Percentiles rank a stretch among this genome's conserved stretches.
Conservation (phyloP, 2,113 vertebrate species). For the Podarcis cretensis region DNA sequence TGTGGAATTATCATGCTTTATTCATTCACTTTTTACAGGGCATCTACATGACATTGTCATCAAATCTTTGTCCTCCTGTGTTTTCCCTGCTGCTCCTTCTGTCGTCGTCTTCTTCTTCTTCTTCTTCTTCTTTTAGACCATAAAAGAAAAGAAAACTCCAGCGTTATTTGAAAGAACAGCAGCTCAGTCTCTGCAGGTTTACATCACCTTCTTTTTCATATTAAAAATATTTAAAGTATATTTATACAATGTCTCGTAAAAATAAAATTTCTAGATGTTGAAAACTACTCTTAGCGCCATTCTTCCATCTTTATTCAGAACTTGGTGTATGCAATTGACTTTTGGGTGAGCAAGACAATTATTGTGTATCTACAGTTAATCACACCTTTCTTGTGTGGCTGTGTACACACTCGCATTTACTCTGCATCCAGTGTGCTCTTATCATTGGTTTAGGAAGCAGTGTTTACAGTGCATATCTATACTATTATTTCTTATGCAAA, state of each 20-base stretch:
- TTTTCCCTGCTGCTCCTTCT: not conserved
- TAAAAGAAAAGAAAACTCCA: not conserved
- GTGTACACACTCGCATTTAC: too few species aligned
- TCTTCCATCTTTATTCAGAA: not conserved
- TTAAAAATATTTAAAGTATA: too few species aligned
- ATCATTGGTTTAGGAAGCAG: too few species aligned
- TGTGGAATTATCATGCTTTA: not conserved
- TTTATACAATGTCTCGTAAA: too few species aligned
- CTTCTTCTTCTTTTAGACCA: not conserved
- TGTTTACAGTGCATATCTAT: too few species aligned
- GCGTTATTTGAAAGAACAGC: not conserved
- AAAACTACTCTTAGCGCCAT: too few species aligned
- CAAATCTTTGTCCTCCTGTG: not conserved
- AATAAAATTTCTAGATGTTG: too few species aligned
- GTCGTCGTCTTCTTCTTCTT: too few species aligned
- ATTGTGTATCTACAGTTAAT: not conserved
- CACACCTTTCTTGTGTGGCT: not conserved
- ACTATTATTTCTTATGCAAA: too few species aligned
- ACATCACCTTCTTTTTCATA: not conserved
- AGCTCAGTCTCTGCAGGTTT: not conserved
- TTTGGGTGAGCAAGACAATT: not conserved
- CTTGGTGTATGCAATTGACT: not conserved
- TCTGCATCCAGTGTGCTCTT: too few species aligned
- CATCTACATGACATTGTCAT: not conserved
- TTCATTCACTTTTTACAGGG: not conserved